These are phyloP conservation scores for Poecilia gillii DNA, from an alignment of 2,797 vertebrate genomes.

Conservation along the genomic window DNA sequence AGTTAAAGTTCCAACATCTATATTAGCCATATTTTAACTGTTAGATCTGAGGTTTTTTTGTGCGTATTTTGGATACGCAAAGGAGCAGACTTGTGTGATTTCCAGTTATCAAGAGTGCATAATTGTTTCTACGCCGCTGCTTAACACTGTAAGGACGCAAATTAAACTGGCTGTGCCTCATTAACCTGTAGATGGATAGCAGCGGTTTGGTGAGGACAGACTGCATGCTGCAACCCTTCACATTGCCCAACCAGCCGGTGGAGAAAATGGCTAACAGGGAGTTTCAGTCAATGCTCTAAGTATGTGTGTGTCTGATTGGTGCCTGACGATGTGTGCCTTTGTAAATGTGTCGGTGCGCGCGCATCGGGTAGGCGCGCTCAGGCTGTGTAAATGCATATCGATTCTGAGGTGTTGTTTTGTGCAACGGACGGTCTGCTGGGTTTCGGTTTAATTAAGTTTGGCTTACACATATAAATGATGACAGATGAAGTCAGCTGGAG, in stretches of 20 bases:
- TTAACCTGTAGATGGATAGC: constrained; percentile 69
- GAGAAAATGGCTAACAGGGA: constrained; percentile 64
- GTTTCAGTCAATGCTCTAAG: constrained; percentile 67
- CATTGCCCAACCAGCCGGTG: constrained; percentile 44
- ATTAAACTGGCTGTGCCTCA: constrained; percentile 52
- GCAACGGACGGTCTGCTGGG: constrained; percentile 62
- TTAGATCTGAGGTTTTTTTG: not conserved
- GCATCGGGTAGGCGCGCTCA: constrained; percentile 17
- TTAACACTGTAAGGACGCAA: constrained; percentile 25
- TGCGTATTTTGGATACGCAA: not conserved
- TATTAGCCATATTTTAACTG: not conserved
- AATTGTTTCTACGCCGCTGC: constrained; percentile 23
- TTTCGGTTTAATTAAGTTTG: constrained; percentile 68
- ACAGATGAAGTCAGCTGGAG: constrained; percentile 60
- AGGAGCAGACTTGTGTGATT: not conserved
- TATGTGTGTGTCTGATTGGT: constrained; percentile 31
- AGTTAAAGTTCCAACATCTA: not conserved
- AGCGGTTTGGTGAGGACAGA: constrained; percentile 57
- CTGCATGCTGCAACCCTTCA: constrained; percentile 62
- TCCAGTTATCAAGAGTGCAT: constrained; percentile 16
- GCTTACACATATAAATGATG: constrained; percentile 59
- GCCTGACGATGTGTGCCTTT: constrained; percentile 13
- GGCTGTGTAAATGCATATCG: constrained; percentile 63
- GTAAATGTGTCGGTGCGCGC: constrained; percentile 27
- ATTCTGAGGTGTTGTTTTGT: constrained; percentile 68